A percentile compares a stretch with the other conserved stretches of the same genome.
phyloP scores from a whole-genome alignment of 2,888 invertebrate genomes.

The Marasmarcha lunaedactyla region DNA sequence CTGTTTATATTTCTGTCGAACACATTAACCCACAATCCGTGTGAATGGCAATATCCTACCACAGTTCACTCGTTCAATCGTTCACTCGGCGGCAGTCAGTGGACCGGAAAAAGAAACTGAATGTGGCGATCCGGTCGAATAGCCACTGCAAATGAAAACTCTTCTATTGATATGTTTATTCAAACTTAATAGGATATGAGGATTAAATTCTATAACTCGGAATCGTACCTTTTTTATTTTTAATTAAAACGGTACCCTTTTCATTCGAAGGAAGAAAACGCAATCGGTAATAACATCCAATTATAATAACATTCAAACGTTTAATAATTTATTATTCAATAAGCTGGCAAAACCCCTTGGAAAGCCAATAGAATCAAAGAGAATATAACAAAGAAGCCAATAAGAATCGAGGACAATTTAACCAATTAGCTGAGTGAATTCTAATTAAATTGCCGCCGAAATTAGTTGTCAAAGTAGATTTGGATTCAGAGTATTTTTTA shows the following conservation, averaged over 20 bases:
- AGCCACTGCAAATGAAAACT: slow-evolving; percentile 46
- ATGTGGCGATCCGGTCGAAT: slow-evolving; percentile 42
- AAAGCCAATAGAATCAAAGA: slow-evolving; percentile 24
- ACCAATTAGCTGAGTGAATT: slow-evolving; percentile 29
- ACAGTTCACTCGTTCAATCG: slow-evolving; percentile 41
- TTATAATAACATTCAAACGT: too few species aligned
- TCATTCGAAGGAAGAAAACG: too few species aligned
- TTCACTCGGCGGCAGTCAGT: background rate
- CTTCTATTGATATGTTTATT: slow-evolving; percentile 57
- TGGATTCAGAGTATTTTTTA: too few species aligned
- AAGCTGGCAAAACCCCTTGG: slow-evolving; percentile 17
- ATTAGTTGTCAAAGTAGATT: background rate
- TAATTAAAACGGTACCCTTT: too few species aligned
- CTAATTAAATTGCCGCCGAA: slow-evolving; percentile 25
- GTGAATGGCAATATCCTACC: slow-evolving; percentile 38
- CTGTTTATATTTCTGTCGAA: background rate
- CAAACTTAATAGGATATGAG: slow-evolving; percentile 48
- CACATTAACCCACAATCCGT: slow-evolving; percentile 13
- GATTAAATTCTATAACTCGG: slow-evolving; percentile 26
- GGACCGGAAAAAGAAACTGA: slow-evolving; percentile 42
- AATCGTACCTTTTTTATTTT: background rate
- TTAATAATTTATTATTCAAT: background rate
- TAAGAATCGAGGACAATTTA: slow-evolving; percentile 21
- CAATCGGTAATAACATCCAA: too few species aligned
- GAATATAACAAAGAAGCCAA: slow-evolving; percentile 26